Percentiles rank a stretch among this genome's conserved stretches.
Conservation (phyloP, 2,797 vertebrate genomes). For the Podarcis siculus region DNA sequence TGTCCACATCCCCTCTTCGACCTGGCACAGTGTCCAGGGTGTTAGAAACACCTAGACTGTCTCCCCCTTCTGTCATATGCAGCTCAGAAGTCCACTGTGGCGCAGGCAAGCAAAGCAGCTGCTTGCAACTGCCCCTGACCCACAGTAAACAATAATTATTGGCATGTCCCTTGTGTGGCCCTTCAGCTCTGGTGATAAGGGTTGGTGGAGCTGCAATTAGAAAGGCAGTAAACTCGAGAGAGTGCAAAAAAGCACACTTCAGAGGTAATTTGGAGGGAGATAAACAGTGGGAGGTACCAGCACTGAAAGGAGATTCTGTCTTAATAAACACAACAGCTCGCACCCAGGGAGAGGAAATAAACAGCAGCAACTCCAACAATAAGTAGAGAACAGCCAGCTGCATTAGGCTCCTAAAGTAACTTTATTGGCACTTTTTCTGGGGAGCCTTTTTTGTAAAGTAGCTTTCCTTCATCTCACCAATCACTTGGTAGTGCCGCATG, state of each 20-base stretch:
- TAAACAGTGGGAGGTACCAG: constrained; percentile 21
- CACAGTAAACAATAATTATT: constrained; percentile 23
- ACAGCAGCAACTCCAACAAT: neutral
- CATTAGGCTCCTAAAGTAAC: constrained; percentile 1
- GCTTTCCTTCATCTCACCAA: neutral
- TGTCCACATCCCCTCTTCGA: neutral
- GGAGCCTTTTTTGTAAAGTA: neutral
- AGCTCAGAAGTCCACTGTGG: neutral
- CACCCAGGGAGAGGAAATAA: constrained; percentile 15
- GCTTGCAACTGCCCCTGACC: constrained; percentile 11
- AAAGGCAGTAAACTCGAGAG: constrained; percentile 37
- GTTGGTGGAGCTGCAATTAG: constrained; percentile 31
- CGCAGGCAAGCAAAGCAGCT: neutral
- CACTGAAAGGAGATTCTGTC: neutral
- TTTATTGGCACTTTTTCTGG: constrained; percentile 17
- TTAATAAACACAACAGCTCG: constrained; percentile 37
- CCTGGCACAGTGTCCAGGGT: neutral
- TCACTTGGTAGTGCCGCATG: neutral
- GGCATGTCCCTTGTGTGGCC: constrained; percentile 14
- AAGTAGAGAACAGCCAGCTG: neutral
- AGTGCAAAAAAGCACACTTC: constrained; percentile 6
- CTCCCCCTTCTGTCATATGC: neutral
- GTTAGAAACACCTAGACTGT: neutral
- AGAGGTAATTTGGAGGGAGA: constrained; percentile 24
- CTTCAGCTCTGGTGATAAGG: constrained; percentile 41